Conservation (phyloP, 2,888 invertebrate species). For the Hydriomena furcata region DNA sequence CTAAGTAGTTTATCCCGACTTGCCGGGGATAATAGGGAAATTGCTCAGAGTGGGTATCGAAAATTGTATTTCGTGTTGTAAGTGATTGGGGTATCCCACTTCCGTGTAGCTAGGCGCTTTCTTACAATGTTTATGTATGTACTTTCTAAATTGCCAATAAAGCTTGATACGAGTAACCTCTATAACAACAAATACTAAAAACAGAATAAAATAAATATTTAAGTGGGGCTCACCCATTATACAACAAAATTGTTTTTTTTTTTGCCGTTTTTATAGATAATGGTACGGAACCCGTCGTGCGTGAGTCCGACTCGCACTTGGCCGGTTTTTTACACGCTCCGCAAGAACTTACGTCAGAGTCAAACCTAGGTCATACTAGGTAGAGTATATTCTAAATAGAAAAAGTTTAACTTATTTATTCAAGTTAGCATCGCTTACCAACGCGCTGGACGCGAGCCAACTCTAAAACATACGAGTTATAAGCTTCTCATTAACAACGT, state of each 20-base stretch:
- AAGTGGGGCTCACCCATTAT: no score
- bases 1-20: conserved; percentile 10
- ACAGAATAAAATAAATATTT: no score
- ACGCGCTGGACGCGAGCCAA: conserved; percentile 16
- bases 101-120: not conserved
- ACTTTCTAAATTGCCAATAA: not conserved
- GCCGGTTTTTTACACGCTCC: no score
- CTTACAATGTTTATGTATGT: not conserved
- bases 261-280: no score
- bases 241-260: no score
- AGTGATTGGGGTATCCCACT: conserved; percentile 11
- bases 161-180: no score
- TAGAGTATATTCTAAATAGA: no score
- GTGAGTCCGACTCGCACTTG: no score
- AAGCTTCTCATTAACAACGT: conserved; percentile 4
- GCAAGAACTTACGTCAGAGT: no score
- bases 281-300: no score
- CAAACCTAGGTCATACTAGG: not conserved
- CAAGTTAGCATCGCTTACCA: conserved; percentile 1
- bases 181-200: no score
- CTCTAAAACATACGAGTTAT: not conserved
- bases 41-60: conserved; percentile 15
- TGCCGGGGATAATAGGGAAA: conserved; percentile 13
- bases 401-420: conserved; percentile 12
- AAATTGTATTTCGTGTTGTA: conserved; percentile 10